Base-by-base conservation (phyloP, 2,113 vertebrate species). In the Forbesichthys papilliferus region DNA sequence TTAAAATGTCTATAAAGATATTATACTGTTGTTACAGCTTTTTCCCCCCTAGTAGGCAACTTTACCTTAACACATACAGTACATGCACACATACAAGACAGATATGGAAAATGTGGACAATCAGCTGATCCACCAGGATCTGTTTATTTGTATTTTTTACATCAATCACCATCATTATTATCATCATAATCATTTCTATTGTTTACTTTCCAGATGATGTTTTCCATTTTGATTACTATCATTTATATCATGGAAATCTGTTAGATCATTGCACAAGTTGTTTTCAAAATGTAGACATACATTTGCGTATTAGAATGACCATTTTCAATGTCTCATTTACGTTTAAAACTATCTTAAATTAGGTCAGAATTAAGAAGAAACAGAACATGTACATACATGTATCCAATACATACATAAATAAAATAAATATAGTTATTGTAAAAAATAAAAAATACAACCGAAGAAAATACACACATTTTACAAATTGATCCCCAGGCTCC, bases 391-490 rank as follows among this genome's bases (percentile, higher is more conserved):
- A 92, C 90, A 84, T 88, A 93, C 92, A 83, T 83, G 88, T 91
- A 91, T 92, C 90, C 91, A 89, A 91, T 91, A 92, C 91, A 87
- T 89, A 93, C 90, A 85, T 89, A 90, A 91, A 83, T 79, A 90
- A 93, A 93, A 93, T 90, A 92, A 91, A 91, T 82, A 84, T 89
- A 91, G 80, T 90, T 88, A 86, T 92, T 73, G 88, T 93, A 93
- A 91, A 92, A 93, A 93, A 90, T 86, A 84, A 92, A 87, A 92
- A 89, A 91, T 89, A 88, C 90, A 93, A 93, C 91, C 87, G 83
- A 92, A 93, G 87, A 91, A 90, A 92, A 90, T 91, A 92, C 93
- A 92, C 90, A 93, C 89, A 87, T 92, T 93, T 90, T 92, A 93
- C 89, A 93, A 92, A 92, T 91, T 90, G 87, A 84, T 85, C 86